phyloP scores from a whole-genome alignment of 1,140 invertebrate genomes.

The Drosophila sucinea region DNA sequence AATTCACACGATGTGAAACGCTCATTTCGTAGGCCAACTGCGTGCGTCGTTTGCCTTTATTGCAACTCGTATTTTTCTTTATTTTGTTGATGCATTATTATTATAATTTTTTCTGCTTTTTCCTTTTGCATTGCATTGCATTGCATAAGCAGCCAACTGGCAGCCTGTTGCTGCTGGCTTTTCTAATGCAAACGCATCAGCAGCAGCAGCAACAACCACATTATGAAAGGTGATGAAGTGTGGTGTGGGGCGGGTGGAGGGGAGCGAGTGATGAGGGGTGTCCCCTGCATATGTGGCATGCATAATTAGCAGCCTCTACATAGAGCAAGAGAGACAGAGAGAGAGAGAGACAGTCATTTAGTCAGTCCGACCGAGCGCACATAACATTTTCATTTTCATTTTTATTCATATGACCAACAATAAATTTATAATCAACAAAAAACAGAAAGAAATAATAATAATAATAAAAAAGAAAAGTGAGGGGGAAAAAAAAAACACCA shows the following conservation, averaged over 20 bases:
- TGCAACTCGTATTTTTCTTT: constrained; percentile 57
- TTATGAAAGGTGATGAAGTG: constrained; percentile 7
- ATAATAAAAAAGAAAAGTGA: neutral
- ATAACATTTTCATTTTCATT: constrained; percentile 66
- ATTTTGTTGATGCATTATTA: constrained; percentile 71
- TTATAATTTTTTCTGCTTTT: constrained; percentile 51
- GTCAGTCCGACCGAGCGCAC: constrained; percentile 9
- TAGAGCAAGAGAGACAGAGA: constrained; percentile 14
- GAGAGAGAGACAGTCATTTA: neutral
- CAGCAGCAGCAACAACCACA: constrained; percentile 2
- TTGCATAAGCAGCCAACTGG: constrained; percentile 58
- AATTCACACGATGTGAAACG: constrained; percentile 78
- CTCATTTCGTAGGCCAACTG: constrained; percentile 77
- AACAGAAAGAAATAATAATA: neutral
- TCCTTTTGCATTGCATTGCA: constrained; percentile 45
- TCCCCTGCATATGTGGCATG: constrained; percentile 68
- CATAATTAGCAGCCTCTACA: constrained; percentile 68
- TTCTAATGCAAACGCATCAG: constrained; percentile 58
- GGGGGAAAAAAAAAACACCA: neutral
- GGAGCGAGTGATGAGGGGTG: constrained; percentile 1
- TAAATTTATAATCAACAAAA: constrained; percentile 74
- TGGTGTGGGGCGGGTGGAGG: neutral
- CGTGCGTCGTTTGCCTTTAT: constrained; percentile 67
- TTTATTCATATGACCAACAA: constrained; percentile 74
- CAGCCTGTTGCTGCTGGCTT: constrained; percentile 64